Evolutionary conservation across 2,888 invertebrate species (phyloP).

Genomic region (Gari tellinella): DNA sequence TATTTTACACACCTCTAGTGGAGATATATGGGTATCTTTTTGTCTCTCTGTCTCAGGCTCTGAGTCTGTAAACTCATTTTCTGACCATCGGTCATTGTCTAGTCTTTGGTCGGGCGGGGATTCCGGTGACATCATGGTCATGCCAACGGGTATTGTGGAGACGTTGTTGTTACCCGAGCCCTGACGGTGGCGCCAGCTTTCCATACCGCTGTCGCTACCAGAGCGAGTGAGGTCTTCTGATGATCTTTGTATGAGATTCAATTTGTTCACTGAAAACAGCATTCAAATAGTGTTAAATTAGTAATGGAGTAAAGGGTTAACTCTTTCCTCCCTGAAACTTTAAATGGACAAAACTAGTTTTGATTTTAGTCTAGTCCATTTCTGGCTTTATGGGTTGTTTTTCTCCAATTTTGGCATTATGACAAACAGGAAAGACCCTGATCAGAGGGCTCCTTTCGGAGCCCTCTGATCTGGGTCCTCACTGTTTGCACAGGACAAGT

Average conservation of each 20-base stretch:
- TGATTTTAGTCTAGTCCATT: no score
- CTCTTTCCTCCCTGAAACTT: no score
- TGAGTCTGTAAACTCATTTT: slow-evolving; percentile 91
- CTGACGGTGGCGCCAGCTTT: slow-evolving; percentile 75
- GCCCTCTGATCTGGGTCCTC: no score
- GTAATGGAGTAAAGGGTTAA: no score
- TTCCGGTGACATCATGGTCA: slow-evolving; percentile 76
- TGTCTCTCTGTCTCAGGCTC: slow-evolving; percentile 69
- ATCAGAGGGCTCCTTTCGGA: no score
- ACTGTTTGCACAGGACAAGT: no score
- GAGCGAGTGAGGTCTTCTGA: slow-evolving; percentile 58
- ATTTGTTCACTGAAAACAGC: slow-evolving; percentile 50
- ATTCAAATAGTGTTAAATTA: no score
- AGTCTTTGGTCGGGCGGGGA: slow-evolving; percentile 65
- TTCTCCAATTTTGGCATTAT: no score
- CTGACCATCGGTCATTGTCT: slow-evolving; percentile 92
- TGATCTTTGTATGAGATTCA: slow-evolving; percentile 59
- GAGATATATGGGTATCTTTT: slow-evolving; percentile 45
- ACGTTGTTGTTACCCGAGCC: slow-evolving; percentile 69
- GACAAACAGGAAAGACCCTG: no score
- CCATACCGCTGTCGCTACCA: slow-evolving; percentile 65
- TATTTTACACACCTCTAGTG: slow-evolving; percentile 51
- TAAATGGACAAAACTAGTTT: no score
- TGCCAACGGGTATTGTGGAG: slow-evolving; percentile 73
- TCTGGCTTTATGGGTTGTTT: no score